phyloP scores from a whole-genome alignment of 2,888 invertebrate species.

The Heterodera filipjevi region DNA sequence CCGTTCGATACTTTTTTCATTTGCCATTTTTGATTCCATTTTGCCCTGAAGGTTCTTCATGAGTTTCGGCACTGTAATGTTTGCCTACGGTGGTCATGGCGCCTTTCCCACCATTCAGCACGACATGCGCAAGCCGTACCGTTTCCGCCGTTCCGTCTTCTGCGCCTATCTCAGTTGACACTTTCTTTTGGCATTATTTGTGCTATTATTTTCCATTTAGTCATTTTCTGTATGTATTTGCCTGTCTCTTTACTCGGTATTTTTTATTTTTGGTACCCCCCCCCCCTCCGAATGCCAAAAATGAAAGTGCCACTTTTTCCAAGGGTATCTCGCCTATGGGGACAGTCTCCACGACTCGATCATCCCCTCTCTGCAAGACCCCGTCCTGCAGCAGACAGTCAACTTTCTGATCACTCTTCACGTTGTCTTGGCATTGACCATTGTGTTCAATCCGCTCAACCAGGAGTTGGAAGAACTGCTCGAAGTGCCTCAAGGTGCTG shows the following conservation, averaged over 20 bases:
- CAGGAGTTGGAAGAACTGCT: conserved; percentile 57
- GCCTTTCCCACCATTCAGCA: conserved; percentile 82
- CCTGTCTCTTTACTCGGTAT: conserved; percentile 49
- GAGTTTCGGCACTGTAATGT: conserved; percentile 62
- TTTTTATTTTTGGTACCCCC: background rate
- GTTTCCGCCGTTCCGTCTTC: conserved; percentile 76
- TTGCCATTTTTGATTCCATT: background rate
- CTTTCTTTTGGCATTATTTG: background rate
- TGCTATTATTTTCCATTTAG: conserved; percentile 38
- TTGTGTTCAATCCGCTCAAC: conserved; percentile 58
- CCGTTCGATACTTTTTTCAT: background rate
- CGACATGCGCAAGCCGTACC: conserved; percentile 81
- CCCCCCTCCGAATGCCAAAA: background rate
- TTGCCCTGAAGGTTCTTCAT: conserved; percentile 49
- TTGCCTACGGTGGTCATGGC: conserved; percentile 59
- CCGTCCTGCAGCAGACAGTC: conserved; percentile 50
- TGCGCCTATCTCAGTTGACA: conserved; percentile 51
- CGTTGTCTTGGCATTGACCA: conserved; percentile 55
- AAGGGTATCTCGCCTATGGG: conserved; percentile 55
- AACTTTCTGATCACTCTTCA: conserved; percentile 58
- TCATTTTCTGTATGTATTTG: conserved; percentile 53
- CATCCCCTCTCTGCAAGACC: conserved; percentile 55
- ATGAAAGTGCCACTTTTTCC: background rate
- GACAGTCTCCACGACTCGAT: conserved; percentile 54
- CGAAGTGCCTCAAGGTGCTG: conserved; percentile 50